Evolutionary conservation across 2,797 vertebrate genomes (phyloP).

Genomic region (Peromyscus nudipes): DNA sequence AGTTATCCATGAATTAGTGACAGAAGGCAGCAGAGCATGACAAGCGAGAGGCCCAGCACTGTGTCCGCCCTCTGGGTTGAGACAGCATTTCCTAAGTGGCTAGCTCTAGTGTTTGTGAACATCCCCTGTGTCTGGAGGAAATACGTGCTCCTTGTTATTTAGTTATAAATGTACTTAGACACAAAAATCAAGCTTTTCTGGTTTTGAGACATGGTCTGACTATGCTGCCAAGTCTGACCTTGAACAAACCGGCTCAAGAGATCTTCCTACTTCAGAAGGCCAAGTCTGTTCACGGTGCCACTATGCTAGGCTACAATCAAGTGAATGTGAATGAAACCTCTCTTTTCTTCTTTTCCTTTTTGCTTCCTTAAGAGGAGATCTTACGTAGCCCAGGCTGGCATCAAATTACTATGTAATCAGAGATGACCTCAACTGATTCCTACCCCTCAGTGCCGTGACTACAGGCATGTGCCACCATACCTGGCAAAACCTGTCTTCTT

Average conservation of each 20-base stretch:
- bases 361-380: not conserved
- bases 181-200: not conserved
- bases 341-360: not conserved
- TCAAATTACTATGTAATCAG: not conserved
- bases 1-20: not conserved
- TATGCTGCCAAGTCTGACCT: not conserved
- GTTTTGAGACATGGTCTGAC: not conserved
- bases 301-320: not conserved
- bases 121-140: not conserved
- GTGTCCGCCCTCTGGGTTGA: not conserved
- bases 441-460: not conserved
- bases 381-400: not conserved
- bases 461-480: not conserved
- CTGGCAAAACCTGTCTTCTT: not conserved
- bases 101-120: rapidly evolving
- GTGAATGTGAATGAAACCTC: not conserved
- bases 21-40: not conserved
- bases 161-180: not conserved
- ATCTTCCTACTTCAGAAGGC: not conserved
- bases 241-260: not conserved
- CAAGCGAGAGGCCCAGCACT: not conserved
- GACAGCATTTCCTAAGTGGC: not conserved
- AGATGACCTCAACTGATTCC: not conserved
- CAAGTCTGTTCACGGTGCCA: not conserved
- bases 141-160: not conserved